A percentile compares a stretch with the other conserved stretches of the same genome.
phyloP scores from a whole-genome alignment of 2,888 invertebrate species.

The Epirrita christyi region DNA sequence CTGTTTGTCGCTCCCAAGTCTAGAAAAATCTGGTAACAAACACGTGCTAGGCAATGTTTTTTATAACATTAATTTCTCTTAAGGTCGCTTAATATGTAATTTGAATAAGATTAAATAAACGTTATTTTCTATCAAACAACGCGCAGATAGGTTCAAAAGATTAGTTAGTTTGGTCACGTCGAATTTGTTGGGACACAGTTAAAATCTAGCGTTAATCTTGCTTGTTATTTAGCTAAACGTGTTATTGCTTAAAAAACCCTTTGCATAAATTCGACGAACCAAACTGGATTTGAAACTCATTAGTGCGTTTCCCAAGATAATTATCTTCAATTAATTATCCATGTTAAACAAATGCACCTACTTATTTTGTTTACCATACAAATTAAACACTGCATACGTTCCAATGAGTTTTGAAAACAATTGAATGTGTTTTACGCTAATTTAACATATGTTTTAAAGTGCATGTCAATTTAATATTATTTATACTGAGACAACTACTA shows the following conservation, averaged over 20 bases:
- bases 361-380: background rate
- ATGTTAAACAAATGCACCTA: no score
- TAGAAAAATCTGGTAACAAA: no score
- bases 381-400: background rate
- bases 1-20: no score
- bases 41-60: no score
- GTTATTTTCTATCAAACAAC: slow-evolving; percentile 12
- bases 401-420: slow-evolving; percentile 10
- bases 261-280: slow-evolving; percentile 7
- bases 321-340: background rate
- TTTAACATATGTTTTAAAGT: slow-evolving; percentile 12
- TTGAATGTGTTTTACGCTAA: slow-evolving; percentile 11
- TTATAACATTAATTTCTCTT: no score
- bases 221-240: background rate
- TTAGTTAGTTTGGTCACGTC: background rate
- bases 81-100: no score
- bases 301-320: background rate
- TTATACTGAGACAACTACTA: slow-evolving; percentile 8
- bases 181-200: background rate
- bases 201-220: background rate
- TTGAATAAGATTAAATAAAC: no score
- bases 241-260: background rate
- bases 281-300: slow-evolving; percentile 4
- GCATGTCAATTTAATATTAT: slow-evolving; percentile 21
- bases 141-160: slow-evolving; percentile 11